These are phyloP conservation scores for Sicus ferrugineus DNA, from an alignment of 2,888 invertebrate genomes.

Conservation along the genomic window DNA sequence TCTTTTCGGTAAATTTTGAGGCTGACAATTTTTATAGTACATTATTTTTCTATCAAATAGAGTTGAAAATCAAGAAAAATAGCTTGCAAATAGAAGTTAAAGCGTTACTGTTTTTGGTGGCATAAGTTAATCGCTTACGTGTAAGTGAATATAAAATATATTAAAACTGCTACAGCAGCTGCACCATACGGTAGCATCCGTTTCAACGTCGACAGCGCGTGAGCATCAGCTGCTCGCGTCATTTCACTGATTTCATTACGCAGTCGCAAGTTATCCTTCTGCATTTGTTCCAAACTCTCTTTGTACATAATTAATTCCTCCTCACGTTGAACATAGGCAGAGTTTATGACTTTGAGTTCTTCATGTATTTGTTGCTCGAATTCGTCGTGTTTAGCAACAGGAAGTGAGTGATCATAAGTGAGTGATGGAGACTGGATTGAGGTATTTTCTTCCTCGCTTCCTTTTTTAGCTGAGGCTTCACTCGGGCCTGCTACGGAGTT, in stretches of 20 bases:
- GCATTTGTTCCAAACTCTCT: constrained; percentile 59
- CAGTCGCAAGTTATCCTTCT: constrained; percentile 55
- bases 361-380: constrained; percentile 47
- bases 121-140: constrained; percentile 41
- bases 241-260: constrained; percentile 57
- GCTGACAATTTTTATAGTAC: neutral
- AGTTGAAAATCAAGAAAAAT: neutral
- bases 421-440: neutral
- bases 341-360: constrained; percentile 54
- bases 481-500: neutral
- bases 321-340: constrained; percentile 55
- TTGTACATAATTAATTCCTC: constrained; percentile 63
- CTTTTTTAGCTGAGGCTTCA: neutral
- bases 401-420: no score
- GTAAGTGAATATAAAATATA: constrained; percentile 56
- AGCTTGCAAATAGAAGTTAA: neutral
- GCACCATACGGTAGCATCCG: constrained; percentile 54
- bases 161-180: constrained; percentile 54
- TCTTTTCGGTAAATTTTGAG: neutral
- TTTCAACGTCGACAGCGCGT: constrained; percentile 40
- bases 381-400: neutral
- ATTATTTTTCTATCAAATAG: neutral
- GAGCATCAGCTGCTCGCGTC: constrained; percentile 46
- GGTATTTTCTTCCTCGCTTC: neutral
- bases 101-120: neutral